These are phyloP conservation scores for Casuarius casuarius DNA, from an alignment of 2,113 vertebrate genomes.

Conservation along the genomic window DNA sequence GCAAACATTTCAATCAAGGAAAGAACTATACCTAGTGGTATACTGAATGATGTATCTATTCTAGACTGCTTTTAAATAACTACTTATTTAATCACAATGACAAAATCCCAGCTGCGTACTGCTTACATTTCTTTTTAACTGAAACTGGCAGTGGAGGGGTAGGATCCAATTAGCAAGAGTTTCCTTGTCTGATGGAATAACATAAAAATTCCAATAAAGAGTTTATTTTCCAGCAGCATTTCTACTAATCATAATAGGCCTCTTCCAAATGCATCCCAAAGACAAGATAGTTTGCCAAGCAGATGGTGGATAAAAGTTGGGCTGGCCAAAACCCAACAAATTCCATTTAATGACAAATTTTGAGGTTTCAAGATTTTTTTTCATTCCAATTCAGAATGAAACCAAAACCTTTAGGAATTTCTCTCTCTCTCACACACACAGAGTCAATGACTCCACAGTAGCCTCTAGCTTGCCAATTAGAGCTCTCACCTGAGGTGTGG, in stretches of 20 bases:
- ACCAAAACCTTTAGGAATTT: not conserved
- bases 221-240: constrained; percentile 53
- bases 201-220: constrained; percentile 65
- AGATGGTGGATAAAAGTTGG: constrained; percentile 36
- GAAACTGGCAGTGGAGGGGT: constrained; percentile 46
- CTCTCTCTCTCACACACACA: not conserved
- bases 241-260: constrained; percentile 48
- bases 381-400: not conserved
- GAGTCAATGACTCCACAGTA: not conserved
- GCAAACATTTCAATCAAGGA: not conserved
- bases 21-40: not conserved
- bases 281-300: constrained; percentile 26
- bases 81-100: constrained; percentile 47
- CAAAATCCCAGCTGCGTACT: constrained; percentile 42
- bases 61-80: constrained; percentile 42
- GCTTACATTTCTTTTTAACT: constrained; percentile 56
- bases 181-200: constrained; percentile 58
- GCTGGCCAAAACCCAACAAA: not conserved
- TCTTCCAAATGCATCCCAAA: constrained; percentile 33
- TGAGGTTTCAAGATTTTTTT: constrained; percentile 10
- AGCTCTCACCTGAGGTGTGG: not conserved
- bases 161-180: constrained; percentile 46
- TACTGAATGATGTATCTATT: not conserved
- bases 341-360: not conserved
- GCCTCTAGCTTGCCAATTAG: not conserved